Evolutionary conservation across 1,140 invertebrate genomes (phyloP), one percentile per base, ranked within the genome.

Genomic region (Diachasmimorpha longicaudata): DNA sequence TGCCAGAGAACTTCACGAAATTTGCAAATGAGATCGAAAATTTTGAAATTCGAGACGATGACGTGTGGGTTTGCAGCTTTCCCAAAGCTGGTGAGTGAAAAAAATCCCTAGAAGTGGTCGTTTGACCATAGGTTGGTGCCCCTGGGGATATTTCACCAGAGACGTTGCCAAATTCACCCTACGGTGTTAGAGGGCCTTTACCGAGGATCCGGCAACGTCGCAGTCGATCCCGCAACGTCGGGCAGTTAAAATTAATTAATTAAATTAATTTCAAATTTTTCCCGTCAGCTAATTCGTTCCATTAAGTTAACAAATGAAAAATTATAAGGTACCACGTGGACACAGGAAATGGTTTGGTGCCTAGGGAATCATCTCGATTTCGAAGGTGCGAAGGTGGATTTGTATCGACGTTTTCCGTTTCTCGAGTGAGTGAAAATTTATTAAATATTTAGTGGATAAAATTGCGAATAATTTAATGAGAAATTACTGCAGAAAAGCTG

Each of bases 281-380:
- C n/a, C n/a, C n/a, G n/a, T n/a, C n/a, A n/a, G n/a, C n/a, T n/a
- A n/a, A n/a, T n/a, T n/a, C n/a, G n/a, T n/a, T n/a, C n/a, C n/a
- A n/a, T n/a, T n/a, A n/a, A 48, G 4, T 9, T 48, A 9, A 16
- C 10, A 48, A 48, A 8, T 14, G 6, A 4, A 14, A 48, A 11
- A 48, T 48, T 48, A 23, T 21, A 25, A 85, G 84, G 84, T 48
- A 85, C 91, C 6, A 92, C 91, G 8, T 92, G 91, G 91, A 90
- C 89, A 0, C 90, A 91, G 79, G 92, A 93, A 81, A 91, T 92
- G 87, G 84, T 91, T 0, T 92, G 91, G 90, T 86, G 89, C 58
- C 87, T 92, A 55, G 84, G 80, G 2, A 88, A 91, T 76, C 82
- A 91, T 76, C 78, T 91, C 4, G 88, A 92, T 80, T 89, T 89